Evolutionary conservation across 2,888 invertebrate genomes (phyloP).

Genomic region (Leptarthrus brevirostris): DNA sequence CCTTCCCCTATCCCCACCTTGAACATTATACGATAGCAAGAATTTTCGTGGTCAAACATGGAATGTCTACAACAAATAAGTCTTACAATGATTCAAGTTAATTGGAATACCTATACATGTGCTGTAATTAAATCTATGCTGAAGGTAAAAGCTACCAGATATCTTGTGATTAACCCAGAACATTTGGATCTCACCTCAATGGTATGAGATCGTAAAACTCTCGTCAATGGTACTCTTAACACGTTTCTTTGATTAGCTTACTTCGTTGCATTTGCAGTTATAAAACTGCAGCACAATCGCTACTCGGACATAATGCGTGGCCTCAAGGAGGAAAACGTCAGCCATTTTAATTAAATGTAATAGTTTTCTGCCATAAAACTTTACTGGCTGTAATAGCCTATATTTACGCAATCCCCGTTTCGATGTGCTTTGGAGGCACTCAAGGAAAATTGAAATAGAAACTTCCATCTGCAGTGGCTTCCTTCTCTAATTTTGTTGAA

Average conservation of each 20-base stretch:
- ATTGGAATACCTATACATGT: too few species aligned
- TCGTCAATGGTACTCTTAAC: not conserved
- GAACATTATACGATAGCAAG: too few species aligned
- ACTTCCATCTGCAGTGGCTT: conserved; percentile 4
- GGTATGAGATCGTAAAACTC: not conserved
- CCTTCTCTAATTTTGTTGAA: conserved; percentile 4
- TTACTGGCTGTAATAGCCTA: conserved; percentile 15
- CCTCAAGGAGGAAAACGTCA: conserved; percentile 10
- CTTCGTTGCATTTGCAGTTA: not conserved
- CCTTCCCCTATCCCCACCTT: too few species aligned
- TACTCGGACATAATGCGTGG: conserved; percentile 19
- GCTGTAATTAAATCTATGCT: not conserved
- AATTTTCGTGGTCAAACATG: too few species aligned
- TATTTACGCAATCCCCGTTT: conserved; percentile 11
- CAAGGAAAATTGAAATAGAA: not conserved
- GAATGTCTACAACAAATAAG: too few species aligned
- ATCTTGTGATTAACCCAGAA: not conserved
- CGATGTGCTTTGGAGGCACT: conserved; percentile 11
- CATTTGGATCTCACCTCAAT: not conserved
- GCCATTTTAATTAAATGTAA: conserved; percentile 31
- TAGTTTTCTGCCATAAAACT: conserved; percentile 8
- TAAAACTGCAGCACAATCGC: conserved; percentile 14
- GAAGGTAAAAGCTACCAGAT: not conserved
- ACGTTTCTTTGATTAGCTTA: conserved; percentile 23
- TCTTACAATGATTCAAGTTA: too few species aligned